Evolutionary conservation across 2,888 invertebrate species (phyloP), one percentile per base, ranked within the genome.

Genomic region (Andrena bicolor): DNA sequence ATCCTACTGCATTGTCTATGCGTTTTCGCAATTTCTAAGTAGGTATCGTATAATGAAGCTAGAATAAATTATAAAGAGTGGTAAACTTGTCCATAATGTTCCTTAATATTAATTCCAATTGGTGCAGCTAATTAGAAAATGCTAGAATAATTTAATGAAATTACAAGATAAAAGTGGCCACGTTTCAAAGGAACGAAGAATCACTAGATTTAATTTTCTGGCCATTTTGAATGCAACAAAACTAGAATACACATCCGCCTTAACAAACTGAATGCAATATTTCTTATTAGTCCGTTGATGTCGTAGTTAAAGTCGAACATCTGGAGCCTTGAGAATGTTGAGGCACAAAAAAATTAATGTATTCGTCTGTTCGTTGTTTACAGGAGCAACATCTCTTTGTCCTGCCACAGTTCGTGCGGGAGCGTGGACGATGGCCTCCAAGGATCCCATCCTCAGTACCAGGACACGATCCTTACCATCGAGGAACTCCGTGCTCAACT

Each of bases 401-500:
- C 93, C 41, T 92, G 91, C 69, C 92, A 92, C 81, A 93, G 93
- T 71, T 86, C 90, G 32, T 91, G 92, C 76, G 90, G 90, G 26
- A 93, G 93, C 75, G 87, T 91, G 3, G 92, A 93, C 75, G 92
- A 92, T 51, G 86, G 87, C 65, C 84, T 90, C 30, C 91, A 92
- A 69, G 93, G 90, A 23, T 93, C 93, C 60, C 93, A 93, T 90
- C 93, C 93, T 63, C 93, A 93, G 75, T 94, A 93, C 66, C 93
- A 93, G 84, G 95, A 95, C 77, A 95, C 95, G 89, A 95, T 95
- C 75, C 93, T 96, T 83, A 96, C 96, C 82, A 96, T 97, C 89
- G 97, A 97, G 92, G 96, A 96, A 91, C 94, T 97, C 83, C 95
- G 96, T 69, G 95, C 95, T 78, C 96, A 97, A 91, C 95, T 97